Base-by-base conservation (phyloP, 1,140 invertebrate species). In the Cyrtorhinus lividipennis region DNA sequence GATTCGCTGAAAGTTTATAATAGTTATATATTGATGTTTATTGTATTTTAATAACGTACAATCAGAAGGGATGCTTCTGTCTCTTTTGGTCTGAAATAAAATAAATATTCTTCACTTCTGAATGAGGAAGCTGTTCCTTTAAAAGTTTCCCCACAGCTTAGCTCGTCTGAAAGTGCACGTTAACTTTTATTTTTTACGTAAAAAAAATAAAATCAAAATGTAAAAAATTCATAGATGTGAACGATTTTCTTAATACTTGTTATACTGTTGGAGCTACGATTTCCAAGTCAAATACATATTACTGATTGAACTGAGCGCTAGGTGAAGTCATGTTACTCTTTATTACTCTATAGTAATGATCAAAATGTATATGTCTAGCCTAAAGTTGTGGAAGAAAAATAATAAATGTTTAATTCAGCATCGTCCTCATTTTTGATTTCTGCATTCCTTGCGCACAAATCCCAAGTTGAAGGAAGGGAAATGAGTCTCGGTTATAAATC, bases 371-470 rank as follows among this genome's bases (percentile, higher is more conserved):
- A 53, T 53, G 48, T 53, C 20, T 53, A 53, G 48, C 48, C 20
- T 53, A 22, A 53, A 53, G 18, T 8, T 53, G 8, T 8, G 5
- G 30, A 38, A 38, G 5, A 38, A 38, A 53, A 53, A 15, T n/a
- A n/a, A n/a, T 53, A 53, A 53, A 53, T 5, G 48, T 53, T 53
- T 53, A 53, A 53, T 53, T 53, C 48, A 53, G 48, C 48, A 53
- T 53, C 48, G 48, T 53, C 20, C 48, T 12, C 5, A 13, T 53
- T 20, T 15, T 12, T 53, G 3, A 53, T 53, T 53, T 53, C 48
- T 53, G 5, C 48, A 5, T 53, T 22, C 38, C n/a, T n/a, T 44
- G 8, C n/a, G n/a, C n/a, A n/a, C n/a, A n/a, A n/a, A n/a, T n/a
- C n/a, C n/a, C n/a, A n/a, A n/a, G n/a, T n/a, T n/a, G n/a, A n/a